Evolutionary conservation across 2,113 vertebrate genomes (phyloP).

Genomic region (Xiphophorus hellerii): DNA sequence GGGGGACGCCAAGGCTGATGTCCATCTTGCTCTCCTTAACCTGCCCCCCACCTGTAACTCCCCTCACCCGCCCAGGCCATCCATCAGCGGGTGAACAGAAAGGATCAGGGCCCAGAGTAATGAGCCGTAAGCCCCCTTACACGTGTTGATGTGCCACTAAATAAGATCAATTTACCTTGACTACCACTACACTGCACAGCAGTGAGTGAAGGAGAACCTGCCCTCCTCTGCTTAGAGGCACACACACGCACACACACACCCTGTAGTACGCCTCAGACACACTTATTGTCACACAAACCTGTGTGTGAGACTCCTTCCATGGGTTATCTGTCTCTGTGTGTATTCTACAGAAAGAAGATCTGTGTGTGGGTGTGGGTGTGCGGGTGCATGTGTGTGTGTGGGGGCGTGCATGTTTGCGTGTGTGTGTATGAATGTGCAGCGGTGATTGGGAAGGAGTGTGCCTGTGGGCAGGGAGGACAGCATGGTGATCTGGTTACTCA

Average conservation of each 20-base stretch:
- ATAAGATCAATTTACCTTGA: slow-evolving; percentile 85
- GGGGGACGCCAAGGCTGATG: slow-evolving; percentile 29
- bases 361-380: neutral
- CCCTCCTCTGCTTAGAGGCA: neutral
- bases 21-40: slow-evolving; percentile 37
- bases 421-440: neutral
- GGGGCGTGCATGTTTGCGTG: slow-evolving; percentile 23
- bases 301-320: slow-evolving; percentile 8
- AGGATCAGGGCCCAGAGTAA: slow-evolving; percentile 76
- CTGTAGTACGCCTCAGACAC: slow-evolving; percentile 22
- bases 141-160: slow-evolving; percentile 82
- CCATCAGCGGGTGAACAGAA: slow-evolving; percentile 75
- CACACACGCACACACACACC: neutral
- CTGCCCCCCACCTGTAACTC: slow-evolving; percentile 43
- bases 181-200: slow-evolving; percentile 49
- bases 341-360: slow-evolving; percentile 30
- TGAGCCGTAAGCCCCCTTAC: slow-evolving; percentile 82
- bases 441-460: slow-evolving; percentile 13
- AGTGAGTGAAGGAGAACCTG: slow-evolving; percentile 46
- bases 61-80: slow-evolving; percentile 66
- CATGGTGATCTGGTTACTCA: slow-evolving; percentile 71
- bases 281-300: slow-evolving; percentile 29
- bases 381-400: slow-evolving; percentile 2
- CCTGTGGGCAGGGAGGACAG: slow-evolving; percentile 56
- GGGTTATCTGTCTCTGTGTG: slow-evolving; percentile 26